Evolutionary conservation across 2,113 vertebrate genomes (phyloP), one percentile per base, ranked within the genome.

Genomic region (Petaurus breviceps): DNA sequence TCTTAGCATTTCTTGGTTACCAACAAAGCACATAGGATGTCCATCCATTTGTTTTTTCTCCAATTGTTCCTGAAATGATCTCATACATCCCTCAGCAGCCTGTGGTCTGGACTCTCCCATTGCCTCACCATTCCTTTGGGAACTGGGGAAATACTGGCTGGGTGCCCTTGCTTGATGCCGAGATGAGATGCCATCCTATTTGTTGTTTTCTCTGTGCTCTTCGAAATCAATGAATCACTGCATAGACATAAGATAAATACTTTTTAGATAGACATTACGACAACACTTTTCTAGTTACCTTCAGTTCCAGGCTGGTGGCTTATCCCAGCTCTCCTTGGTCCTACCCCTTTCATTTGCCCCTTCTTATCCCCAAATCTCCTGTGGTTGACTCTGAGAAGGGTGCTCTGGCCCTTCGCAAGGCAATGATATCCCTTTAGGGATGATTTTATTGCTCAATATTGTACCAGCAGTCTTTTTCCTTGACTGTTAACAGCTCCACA

Each of bases 381-480:
- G 95, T 93, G 90, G 92, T 97, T 97, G 94, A 96, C 52, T 96
- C 91, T 52, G 51, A 96, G 92, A 96, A 96, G 55, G 77, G 61
- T 2, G 90, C 96, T n/a, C 22, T 93, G 53, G 95, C 93, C 97
- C 94, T 95, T 97, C 97, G 97, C 95, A 95, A 97, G 95, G 94
- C 49, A 94, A 96, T 94, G 93, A 92, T 93, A 94, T 93, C 43
- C 93, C 68, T 96, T 89, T 89, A 61, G 54, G 95, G 57, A 92
- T 24, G 90, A 92, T 94, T 98, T 97, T 61, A 91, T 95, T 97
- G 95, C 91, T 94, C 94, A 97, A 96, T 96, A 96, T 91, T 90
- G 92, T 46, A 95, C 97, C 94, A 96, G 55, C 95, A 89, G 90
- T 93, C 92, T 97, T 97, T 96, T 95, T 94, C n/a, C 31, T 96